phyloP scores from a whole-genome alignment of 2,797 vertebrate species.

The Cossypha heuglini region DNA sequence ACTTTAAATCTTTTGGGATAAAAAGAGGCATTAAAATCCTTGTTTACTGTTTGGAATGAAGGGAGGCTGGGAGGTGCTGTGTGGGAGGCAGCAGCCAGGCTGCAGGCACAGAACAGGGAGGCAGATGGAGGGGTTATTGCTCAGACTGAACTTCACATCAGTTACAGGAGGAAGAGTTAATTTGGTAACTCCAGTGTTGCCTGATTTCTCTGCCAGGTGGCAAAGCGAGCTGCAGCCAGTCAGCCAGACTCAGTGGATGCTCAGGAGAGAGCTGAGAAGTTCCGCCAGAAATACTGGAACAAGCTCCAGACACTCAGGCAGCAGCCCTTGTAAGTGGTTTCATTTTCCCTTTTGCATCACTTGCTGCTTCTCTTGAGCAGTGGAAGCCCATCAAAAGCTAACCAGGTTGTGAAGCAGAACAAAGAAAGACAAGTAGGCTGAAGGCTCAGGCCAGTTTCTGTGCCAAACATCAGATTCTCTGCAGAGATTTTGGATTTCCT shows the following conservation, averaged over 20 bases:
- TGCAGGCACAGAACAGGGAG: background rate
- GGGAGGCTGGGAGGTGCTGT: background rate
- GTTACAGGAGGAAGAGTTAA: background rate
- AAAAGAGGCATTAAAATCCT: background rate
- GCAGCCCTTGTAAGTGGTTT: slow-evolving; percentile 90
- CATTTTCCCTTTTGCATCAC: background rate
- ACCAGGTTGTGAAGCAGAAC: background rate
- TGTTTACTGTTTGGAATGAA: background rate
- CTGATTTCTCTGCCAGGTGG: slow-evolving; percentile 79
- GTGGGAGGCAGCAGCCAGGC: background rate
- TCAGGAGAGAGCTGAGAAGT: slow-evolving; percentile 87
- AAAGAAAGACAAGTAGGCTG: background rate
- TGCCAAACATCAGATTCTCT: background rate
- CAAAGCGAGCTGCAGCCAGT: slow-evolving; percentile 91
- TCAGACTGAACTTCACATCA: background rate
- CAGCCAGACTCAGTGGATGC: slow-evolving; percentile 88
- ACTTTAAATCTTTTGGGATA: background rate
- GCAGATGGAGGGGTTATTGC: slow-evolving; percentile 4
- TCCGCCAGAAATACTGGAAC: slow-evolving; percentile 93
- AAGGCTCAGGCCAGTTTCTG: background rate
- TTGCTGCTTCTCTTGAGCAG: background rate
- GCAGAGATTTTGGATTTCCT: background rate
- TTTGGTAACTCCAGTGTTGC: background rate
- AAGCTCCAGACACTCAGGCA: slow-evolving; percentile 93
- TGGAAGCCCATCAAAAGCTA: background rate